Evolutionary conservation across 2,888 invertebrate species (phyloP).

Genomic region (Apoda limacodes): DNA sequence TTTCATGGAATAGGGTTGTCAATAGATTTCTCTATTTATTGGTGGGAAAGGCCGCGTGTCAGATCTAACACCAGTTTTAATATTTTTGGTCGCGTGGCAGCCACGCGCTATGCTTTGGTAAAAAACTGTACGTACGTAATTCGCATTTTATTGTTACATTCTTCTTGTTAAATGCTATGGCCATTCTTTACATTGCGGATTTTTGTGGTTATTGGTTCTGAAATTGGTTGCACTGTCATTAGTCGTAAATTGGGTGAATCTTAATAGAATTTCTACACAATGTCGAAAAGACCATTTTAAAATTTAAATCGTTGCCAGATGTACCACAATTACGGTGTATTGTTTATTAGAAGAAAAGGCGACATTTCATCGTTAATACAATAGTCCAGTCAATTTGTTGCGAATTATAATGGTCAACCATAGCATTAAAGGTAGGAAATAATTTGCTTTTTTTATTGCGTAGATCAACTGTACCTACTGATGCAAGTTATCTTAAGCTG

Average conservation of each 20-base stretch:
- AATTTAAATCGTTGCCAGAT: no score
- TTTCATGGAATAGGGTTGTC: conserved; percentile 42
- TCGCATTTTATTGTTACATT: conserved; percentile 64
- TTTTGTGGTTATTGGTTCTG: conserved; percentile 47
- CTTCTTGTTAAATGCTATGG: conserved; percentile 58
- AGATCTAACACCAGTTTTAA: conserved; percentile 69
- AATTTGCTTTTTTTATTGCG: no score
- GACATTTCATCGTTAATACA: no score
- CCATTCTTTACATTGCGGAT: conserved; percentile 35
- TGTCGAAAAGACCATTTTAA: no score
- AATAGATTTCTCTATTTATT: conserved; percentile 59
- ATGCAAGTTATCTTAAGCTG: no score
- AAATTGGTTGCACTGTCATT: conserved; percentile 38
- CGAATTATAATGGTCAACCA: no score
- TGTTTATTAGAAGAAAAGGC: no score
- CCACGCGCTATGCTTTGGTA: conserved; percentile 60
- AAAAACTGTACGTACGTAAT: conserved; percentile 62
- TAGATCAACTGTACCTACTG: no score
- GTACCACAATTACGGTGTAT: no score
- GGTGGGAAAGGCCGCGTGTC: conserved; percentile 69
- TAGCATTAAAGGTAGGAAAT: no score
- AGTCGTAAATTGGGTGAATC: conserved; percentile 43
- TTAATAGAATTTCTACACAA: no score
- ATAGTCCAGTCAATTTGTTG: no score
- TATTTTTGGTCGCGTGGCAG: conserved; percentile 56